Evolutionary conservation across 2,797 vertebrate genomes (phyloP).

Genomic region (Paguma larvata): DNA sequence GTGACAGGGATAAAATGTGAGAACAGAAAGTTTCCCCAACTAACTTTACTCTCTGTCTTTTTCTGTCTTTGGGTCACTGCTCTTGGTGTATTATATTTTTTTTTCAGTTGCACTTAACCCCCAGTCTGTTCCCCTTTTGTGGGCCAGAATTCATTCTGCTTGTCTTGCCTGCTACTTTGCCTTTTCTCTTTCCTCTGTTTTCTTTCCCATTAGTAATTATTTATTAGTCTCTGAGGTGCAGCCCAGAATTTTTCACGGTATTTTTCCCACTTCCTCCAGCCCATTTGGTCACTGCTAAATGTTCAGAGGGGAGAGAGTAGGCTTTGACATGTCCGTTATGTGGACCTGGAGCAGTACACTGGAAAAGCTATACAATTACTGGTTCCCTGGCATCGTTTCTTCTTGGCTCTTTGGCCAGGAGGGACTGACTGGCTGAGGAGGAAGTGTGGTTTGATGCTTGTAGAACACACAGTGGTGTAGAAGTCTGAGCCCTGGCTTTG

Average conservation of each 20-base stretch:
- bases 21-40: conserved; percentile 71
- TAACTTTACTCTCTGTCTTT: background rate
- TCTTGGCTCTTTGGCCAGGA: conserved; percentile 66
- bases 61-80: conserved; percentile 55
- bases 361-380: conserved; percentile 79
- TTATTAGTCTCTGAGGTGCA: conserved; percentile 82
- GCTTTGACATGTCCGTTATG: conserved; percentile 68
- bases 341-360: conserved; percentile 71
- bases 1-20: conserved; percentile 83
- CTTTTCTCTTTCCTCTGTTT: conserved; percentile 77
- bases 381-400: conserved; percentile 68
- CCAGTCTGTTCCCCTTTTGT: conserved; percentile 36
- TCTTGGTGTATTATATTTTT: conserved; percentile 23
- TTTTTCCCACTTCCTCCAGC: conserved; percentile 78
- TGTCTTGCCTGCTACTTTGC: conserved; percentile 63
- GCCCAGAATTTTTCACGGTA: conserved; percentile 78
- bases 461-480: conserved; percentile 60
- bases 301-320: conserved; percentile 63
- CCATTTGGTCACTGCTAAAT: conserved; percentile 73
- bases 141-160: conserved; percentile 66
- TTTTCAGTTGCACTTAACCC: conserved; percentile 57
- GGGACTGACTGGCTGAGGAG: conserved; percentile 55
- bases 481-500: conserved; percentile 58
- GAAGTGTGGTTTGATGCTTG: conserved; percentile 74
- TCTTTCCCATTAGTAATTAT: conserved; percentile 84